Conservation (phyloP, 2,888 invertebrate species). For the Creontiades dilutus region DNA sequence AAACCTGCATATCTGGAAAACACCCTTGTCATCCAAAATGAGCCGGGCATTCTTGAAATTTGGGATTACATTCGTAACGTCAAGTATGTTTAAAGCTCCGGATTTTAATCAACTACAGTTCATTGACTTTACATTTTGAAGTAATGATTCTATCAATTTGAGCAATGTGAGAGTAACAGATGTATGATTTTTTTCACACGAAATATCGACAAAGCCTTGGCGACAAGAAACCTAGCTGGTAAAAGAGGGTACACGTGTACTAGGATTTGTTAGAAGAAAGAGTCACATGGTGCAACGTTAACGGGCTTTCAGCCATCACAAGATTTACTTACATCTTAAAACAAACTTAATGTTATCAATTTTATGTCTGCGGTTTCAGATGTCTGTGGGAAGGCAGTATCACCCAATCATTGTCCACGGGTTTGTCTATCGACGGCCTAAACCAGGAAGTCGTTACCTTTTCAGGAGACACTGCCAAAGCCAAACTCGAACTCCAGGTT, state of each 20-base stretch:
- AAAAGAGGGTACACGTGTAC: no score
- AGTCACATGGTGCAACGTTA: no score
- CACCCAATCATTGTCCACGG: slow-evolving; percentile 86
- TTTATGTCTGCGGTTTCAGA: slow-evolving; percentile 80
- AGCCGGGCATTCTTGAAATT: slow-evolving; percentile 85
- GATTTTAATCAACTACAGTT: no score
- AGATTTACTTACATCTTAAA: no score
- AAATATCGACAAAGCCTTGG: no score
- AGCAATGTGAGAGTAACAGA: no score
- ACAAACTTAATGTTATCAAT: slow-evolving; percentile 81
- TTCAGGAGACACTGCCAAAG: slow-evolving; percentile 90
- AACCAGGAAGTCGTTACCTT: slow-evolving; percentile 90
- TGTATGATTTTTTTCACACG: no score
- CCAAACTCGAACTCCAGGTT: slow-evolving; percentile 85
- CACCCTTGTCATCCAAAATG: slow-evolving; percentile 87
- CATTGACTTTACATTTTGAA: no score
- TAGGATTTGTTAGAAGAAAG: no score
- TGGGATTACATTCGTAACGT: slow-evolving; percentile 81
- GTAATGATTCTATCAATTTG: no score
- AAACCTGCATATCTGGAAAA: slow-evolving; percentile 90
- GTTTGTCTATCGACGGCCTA: slow-evolving; percentile 88
- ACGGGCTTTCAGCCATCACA: no score
- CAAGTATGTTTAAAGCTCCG: slow-evolving; percentile 55
- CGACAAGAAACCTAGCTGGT: no score
- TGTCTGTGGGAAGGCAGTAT: slow-evolving; percentile 91